phyloP scores from a whole-genome alignment of 2,797 vertebrate genomes.

The Acanthurus leucopareius region DNA sequence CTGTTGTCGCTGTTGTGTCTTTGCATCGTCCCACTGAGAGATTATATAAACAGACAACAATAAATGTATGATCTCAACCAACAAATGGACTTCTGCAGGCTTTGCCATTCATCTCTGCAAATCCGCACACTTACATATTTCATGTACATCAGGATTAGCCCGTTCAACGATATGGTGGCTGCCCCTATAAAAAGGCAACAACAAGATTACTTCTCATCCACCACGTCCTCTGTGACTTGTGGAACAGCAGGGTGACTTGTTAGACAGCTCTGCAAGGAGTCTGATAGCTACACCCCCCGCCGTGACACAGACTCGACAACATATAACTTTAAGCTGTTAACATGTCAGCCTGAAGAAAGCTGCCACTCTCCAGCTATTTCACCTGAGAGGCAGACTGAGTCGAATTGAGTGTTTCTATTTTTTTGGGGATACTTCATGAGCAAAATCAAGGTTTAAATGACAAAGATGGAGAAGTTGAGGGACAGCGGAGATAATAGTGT shows the following conservation, averaged over 20 bases:
- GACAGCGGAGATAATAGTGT: not conserved
- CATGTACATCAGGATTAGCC: conserved; percentile 46
- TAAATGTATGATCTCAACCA: conserved; percentile 24
- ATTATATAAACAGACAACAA: not conserved
- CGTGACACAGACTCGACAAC: conserved; percentile 44
- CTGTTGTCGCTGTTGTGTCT: not conserved
- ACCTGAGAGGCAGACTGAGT: conserved; percentile 38
- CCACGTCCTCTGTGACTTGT: conserved; percentile 50
- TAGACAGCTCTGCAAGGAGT: conserved; percentile 57
- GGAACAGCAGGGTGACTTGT: conserved; percentile 66
- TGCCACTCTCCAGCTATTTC: conserved; percentile 33
- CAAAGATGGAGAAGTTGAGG: not conserved
- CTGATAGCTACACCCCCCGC: conserved; percentile 60
- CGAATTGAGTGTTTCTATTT: conserved; percentile 12
- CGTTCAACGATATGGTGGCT: conserved; percentile 25
- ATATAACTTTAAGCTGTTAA: conserved; percentile 38
- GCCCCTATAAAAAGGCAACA: conserved; percentile 43
- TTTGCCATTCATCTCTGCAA: conserved; percentile 36
- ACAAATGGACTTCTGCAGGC: conserved; percentile 5
- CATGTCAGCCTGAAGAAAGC: conserved; percentile 37
- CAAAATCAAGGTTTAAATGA: conserved; percentile 23
- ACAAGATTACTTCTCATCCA: conserved; percentile 38
- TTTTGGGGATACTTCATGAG: not conserved
- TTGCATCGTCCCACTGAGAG: not conserved
- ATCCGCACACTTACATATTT: conserved; percentile 40